A percentile compares a stretch with the other conserved stretches of the same genome.
Conservation (phyloP, 2,113 vertebrate genomes). For the Butastur rufipennis region DNA sequence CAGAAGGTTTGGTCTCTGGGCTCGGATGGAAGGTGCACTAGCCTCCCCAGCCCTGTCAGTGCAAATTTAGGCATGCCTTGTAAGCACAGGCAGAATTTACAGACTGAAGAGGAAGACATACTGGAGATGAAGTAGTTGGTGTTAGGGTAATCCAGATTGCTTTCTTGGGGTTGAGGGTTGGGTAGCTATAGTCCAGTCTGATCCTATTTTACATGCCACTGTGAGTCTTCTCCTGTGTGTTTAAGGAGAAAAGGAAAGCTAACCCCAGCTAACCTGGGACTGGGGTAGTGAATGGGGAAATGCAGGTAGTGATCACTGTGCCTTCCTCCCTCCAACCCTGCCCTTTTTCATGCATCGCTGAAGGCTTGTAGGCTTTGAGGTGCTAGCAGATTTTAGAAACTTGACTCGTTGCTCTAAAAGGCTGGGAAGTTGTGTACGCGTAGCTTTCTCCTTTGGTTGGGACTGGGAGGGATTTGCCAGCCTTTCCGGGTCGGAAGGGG, state of each 20-base stretch:
- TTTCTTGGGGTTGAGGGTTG: background rate
- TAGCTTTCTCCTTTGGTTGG: background rate
- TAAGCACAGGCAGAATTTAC: background rate
- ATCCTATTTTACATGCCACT: background rate
- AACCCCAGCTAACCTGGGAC: background rate
- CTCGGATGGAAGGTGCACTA: background rate
- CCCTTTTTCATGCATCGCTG: background rate
- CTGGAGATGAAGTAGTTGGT: background rate
- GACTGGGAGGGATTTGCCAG: background rate
- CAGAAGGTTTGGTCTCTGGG: background rate
- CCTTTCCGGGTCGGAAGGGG: background rate
- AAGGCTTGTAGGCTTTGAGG: background rate
- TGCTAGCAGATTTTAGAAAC: background rate
- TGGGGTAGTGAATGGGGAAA: background rate
- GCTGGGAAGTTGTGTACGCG: background rate
- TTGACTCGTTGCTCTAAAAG: background rate
- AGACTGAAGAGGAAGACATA: background rate
- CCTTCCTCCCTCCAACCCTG: background rate
- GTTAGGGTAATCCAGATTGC: background rate
- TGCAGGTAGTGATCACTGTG: accelerated
- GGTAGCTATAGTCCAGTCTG: background rate
- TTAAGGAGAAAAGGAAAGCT: background rate
- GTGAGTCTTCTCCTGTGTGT: background rate
- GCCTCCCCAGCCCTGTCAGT: background rate
- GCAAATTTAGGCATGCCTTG: background rate